Evolutionary conservation across 2,113 vertebrate genomes (phyloP).

Genomic region (Accipiter cooperii): DNA sequence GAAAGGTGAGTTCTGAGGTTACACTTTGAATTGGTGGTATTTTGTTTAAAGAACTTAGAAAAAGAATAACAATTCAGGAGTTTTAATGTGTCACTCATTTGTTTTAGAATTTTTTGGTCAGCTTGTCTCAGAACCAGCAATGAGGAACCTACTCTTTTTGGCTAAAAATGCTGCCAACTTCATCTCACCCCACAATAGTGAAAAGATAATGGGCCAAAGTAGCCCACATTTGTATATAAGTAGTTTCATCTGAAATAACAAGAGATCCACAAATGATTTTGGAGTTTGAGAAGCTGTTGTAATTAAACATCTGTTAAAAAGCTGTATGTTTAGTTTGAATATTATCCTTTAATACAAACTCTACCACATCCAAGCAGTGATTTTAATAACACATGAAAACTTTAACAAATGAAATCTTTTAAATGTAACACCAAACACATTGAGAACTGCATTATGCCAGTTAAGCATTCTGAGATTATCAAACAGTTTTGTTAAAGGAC

Average conservation of each 20-base stretch:
- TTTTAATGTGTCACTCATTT: neutral
- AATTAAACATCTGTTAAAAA: slow-evolving; percentile 74
- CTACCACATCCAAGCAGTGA: slow-evolving; percentile 57
- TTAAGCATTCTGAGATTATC: slow-evolving; percentile 10
- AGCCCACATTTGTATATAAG: slow-evolving; percentile 6
- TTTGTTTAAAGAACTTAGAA: neutral
- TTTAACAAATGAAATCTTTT: slow-evolving; percentile 50
- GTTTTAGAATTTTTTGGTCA: neutral
- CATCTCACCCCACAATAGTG: neutral
- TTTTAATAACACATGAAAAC: slow-evolving; percentile 71
- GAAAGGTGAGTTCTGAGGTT: slow-evolving; percentile 3
- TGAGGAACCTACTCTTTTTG: neutral
- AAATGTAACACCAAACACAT: slow-evolving; percentile 62
- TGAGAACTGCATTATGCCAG: neutral
- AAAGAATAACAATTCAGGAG: neutral
- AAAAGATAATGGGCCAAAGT: slow-evolving; percentile 4
- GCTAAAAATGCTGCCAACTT: neutral
- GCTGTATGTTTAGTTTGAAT: slow-evolving; percentile 62
- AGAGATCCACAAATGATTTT: slow-evolving; percentile 44
- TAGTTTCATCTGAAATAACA: slow-evolving; percentile 56
- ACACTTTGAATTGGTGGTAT: neutral
- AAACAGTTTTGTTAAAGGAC: neutral
- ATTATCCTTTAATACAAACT: slow-evolving; percentile 55
- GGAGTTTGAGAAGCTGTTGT: slow-evolving; percentile 27
- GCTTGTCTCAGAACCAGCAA: neutral